Conservation (phyloP, 2,888 invertebrate species). For the Neoaliturus tenellus region DNA sequence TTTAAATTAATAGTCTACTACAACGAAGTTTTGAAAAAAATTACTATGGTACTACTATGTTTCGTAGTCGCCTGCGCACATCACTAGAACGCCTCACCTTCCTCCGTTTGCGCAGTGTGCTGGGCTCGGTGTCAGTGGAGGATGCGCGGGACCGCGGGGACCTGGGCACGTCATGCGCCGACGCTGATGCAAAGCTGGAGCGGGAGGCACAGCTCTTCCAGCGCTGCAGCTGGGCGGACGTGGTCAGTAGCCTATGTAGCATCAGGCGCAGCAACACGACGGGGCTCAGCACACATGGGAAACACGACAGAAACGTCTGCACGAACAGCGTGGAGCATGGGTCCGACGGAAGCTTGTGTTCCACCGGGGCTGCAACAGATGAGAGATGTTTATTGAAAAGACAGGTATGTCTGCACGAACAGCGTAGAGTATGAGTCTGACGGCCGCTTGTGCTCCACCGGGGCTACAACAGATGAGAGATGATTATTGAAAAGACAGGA, state of each 20-base stretch:
- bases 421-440: conserved; percentile 68
- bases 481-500: conserved; percentile 67
- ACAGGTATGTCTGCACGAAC: conserved; percentile 71
- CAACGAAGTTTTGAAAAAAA: too few relatives aligned
- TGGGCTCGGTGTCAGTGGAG: conserved; percentile 71
- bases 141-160: conserved; percentile 71
- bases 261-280: conserved; percentile 75
- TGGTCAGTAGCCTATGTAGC: conserved; percentile 75
- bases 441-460: conserved; percentile 64
- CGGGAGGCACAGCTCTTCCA: conserved; percentile 72
- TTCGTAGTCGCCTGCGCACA: too few relatives aligned
- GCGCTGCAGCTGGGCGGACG: conserved; percentile 73
- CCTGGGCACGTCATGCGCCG: conserved; percentile 70
- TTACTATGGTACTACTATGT: too few relatives aligned
- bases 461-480: conserved; percentile 59
- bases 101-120: conserved; percentile 71
- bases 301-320: conserved; percentile 71
- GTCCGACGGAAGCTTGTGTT: conserved; percentile 67
- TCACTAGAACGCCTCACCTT: conserved; percentile 69
- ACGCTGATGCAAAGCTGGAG: conserved; percentile 72
- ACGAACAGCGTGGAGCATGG: conserved; percentile 69
- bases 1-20: too few relatives aligned
- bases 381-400: conserved; percentile 55
- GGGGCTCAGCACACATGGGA: conserved; percentile 75
- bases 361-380: conserved; percentile 61